Percentiles rank a stretch among this genome's conserved stretches.
Evolutionary conservation across 2,113 vertebrate species (phyloP).

Genomic region (Eurypyga helias): DNA sequence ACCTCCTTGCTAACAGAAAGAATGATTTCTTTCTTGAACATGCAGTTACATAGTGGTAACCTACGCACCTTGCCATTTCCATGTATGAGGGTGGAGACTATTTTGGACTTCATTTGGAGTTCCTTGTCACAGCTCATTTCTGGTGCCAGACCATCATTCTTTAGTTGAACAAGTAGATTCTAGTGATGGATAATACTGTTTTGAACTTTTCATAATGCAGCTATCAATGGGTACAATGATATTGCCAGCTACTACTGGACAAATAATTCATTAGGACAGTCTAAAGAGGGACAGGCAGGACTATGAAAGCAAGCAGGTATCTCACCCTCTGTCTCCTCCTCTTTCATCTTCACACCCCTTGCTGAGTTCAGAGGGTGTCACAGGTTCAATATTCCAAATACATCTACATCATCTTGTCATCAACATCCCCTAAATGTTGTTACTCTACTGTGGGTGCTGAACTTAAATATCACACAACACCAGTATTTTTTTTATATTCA

Average conservation of each 20-base stretch:
- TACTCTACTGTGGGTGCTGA: not conserved
- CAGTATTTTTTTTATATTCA: not conserved
- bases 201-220: not conserved
- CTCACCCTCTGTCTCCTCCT: not conserved
- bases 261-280: not conserved
- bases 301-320: not conserved
- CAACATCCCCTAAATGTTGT: not conserved
- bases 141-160: not conserved
- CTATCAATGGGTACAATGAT: not conserved
- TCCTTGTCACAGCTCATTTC: not conserved
- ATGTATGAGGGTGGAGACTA: not conserved
- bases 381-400: not conserved
- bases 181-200: not conserved
- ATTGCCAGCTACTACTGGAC: not conserved
- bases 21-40: not conserved
- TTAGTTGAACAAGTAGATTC: not conserved
- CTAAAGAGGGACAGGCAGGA: not conserved
- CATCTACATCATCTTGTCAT: not conserved
- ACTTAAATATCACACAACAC: not conserved
- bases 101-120: not conserved
- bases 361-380: not conserved
- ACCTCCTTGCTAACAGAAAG: not conserved
- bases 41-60: not conserved
- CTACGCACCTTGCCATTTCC: not conserved
- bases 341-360: not conserved